Evolutionary conservation across 2,888 invertebrate species (phyloP), one percentile per base, ranked within the genome.

Genomic region (Branchipolynoe longqiensis): DNA sequence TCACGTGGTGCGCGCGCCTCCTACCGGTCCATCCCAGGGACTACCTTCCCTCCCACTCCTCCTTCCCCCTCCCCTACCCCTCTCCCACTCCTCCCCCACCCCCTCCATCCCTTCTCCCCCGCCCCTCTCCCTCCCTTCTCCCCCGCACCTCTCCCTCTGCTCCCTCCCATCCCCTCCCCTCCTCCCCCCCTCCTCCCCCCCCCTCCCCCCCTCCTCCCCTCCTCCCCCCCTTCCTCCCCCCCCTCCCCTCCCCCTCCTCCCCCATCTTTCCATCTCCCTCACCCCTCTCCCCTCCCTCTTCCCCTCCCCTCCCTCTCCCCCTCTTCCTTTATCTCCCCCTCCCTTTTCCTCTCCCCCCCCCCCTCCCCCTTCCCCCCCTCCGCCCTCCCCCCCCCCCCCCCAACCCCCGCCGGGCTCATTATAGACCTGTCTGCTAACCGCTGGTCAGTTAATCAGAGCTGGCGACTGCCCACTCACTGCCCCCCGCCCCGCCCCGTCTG

Each of bases 391-490:
- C 25, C n/a, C 59, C 28, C 4, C 36, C 36, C 4, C 3, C 69
- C 36, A 69, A 33, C 69, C 69, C 69, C 36, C 38, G 36, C 69
- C n/a, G 69, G 36, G 33, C 69, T 38, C 69, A 69, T 69, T 69
- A 33, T 69, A 38, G 69, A 14, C 4, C 69, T 69, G 69, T 69
- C 69, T 69, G 38, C 69, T 69, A 38, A 36, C 69, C 38, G 38
- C 36, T 38, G 69, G 69, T 69, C 69, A 69, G 69, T 69, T 69
- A 69, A 69, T 69, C 69, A 69, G 33, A 38, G 69, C 36, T 22
- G 33, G 69, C 14, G 69, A 69, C 69, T 69, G 69, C 33, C 69
- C 69, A 33, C 69, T 36, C 8, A 33, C 69, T 69, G 33, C 69
- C 62, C 28, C 1, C 28, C 25, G 1, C 62, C 62, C 48, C 48